These are phyloP conservation scores for Mesocentrotus franciscanus DNA, from an alignment of 53 echinoderm and acorn worm genomes.

Conservation along the genomic window DNA sequence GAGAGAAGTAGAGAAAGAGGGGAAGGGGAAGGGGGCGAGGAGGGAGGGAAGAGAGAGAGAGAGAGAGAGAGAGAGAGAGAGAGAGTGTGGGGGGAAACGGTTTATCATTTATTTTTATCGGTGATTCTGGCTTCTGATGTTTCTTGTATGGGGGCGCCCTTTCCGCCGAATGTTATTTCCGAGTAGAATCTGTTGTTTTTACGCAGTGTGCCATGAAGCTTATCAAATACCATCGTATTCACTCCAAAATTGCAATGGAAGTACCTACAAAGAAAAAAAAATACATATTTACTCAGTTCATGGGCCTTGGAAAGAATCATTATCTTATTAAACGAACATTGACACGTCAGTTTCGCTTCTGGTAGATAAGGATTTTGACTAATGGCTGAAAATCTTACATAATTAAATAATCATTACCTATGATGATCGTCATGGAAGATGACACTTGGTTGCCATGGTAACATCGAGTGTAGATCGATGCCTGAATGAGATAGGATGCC, in stretches of 20 bases:
- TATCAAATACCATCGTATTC: conserved; percentile 54
- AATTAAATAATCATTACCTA: not conserved
- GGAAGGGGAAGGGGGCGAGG: not conserved
- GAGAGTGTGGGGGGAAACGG: not conserved
- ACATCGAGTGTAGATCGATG: conserved; percentile 42
- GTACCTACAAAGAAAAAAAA: not conserved
- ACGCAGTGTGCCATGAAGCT: conserved; percentile 52
- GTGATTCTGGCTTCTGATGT: not conserved
- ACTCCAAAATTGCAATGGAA: conserved; percentile 66
- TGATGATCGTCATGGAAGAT: conserved; percentile 49
- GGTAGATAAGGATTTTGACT: too few relatives aligned
- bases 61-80: not conserved
- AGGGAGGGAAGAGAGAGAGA: not conserved
- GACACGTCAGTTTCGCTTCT: too few relatives aligned
- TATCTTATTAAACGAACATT: not conserved
- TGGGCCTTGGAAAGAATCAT: not conserved
- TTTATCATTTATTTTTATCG: not conserved
- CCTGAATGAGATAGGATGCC: conserved; percentile 58
- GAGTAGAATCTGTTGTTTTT: conserved; percentile 48
- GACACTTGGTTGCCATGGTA: conserved; percentile 67
- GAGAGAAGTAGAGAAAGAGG: not conserved
- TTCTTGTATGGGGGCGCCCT: conserved; percentile 41
- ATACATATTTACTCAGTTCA: not conserved
- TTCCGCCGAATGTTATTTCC: conserved; percentile 55
- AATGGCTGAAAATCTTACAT: too few relatives aligned